These are phyloP conservation scores for Eilema caniola DNA, from an alignment of 2,888 invertebrate genomes.

Conservation along the genomic window DNA sequence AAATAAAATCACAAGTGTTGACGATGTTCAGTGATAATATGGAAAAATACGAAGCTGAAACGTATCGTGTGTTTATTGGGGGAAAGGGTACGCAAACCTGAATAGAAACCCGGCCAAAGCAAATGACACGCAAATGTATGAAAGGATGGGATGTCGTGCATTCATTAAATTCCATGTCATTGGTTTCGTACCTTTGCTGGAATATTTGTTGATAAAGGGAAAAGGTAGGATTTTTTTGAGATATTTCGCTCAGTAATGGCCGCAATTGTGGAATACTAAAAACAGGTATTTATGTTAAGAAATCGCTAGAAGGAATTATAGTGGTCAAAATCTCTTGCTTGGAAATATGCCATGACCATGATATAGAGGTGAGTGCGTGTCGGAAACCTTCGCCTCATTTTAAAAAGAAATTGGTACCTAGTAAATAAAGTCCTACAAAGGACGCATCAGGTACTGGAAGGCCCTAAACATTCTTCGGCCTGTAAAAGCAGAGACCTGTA, in stretches of 20 bases:
- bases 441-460: too few species aligned
- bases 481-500: too few species aligned
- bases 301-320: not conserved
- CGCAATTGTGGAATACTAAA: not conserved
- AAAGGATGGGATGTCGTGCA: constrained; percentile 32
- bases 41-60: constrained; percentile 33
- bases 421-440: too few species aligned
- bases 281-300: not conserved
- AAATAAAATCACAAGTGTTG: constrained; percentile 29
- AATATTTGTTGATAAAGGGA: constrained; percentile 6
- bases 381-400: too few species aligned
- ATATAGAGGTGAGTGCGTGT: too few species aligned
- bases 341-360: too few species aligned
- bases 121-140: constrained; percentile 49
- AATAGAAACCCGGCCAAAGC: constrained; percentile 25
- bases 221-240: constrained; percentile 10
- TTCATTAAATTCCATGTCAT: constrained; percentile 49
- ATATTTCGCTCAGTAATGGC: not conserved
- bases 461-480: too few species aligned
- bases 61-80: constrained; percentile 40
- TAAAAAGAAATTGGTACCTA: too few species aligned
- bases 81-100: constrained; percentile 31
- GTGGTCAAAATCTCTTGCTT: not conserved
- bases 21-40: constrained; percentile 27
- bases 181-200: constrained; percentile 20